A percentile compares a stretch with the other conserved stretches of the same genome.
phyloP scores from a whole-genome alignment of 1,140 invertebrate genomes.

The Condylostylus longicornis region DNA sequence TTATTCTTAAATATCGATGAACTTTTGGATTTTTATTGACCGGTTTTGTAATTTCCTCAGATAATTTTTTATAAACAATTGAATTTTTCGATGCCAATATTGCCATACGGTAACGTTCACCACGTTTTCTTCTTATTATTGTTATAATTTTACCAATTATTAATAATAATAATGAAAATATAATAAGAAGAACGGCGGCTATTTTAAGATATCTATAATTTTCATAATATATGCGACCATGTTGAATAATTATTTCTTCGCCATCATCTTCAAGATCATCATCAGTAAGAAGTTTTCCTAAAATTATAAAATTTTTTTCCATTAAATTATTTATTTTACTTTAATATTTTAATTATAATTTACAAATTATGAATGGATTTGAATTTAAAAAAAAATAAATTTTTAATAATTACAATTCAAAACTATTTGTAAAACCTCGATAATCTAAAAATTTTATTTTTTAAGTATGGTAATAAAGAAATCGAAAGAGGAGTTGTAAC shows the following conservation, averaged over 20 bases:
- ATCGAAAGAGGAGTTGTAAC: too few relatives aligned
- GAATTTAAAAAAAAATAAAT: too few relatives aligned
- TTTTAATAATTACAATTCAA: too few relatives aligned
- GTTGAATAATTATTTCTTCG: slow-evolving; percentile 32
- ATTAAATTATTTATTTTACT: too few relatives aligned
- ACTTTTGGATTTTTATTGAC: slow-evolving; percentile 35
- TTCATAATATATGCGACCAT: slow-evolving; percentile 32
- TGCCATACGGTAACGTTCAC: slow-evolving; percentile 38
- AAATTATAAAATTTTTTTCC: too few relatives aligned
- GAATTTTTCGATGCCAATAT: slow-evolving; percentile 29
- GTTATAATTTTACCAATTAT: slow-evolving; percentile 35
- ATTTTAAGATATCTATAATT: slow-evolving; percentile 35
- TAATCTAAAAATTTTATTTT: too few relatives aligned
- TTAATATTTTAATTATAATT: too few relatives aligned
- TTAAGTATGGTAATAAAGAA: too few relatives aligned
- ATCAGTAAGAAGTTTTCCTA: slow-evolving; percentile 17
- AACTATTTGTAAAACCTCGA: too few relatives aligned
- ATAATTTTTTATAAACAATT: slow-evolving; percentile 41
- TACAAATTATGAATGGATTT: too few relatives aligned
- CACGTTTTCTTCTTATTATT: slow-evolving; percentile 34
- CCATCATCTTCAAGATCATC: slow-evolving; percentile 16
- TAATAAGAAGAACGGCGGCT: slow-evolving; percentile 32
- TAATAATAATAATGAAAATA: slow-evolving; percentile 34
- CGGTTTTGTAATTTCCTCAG: slow-evolving; percentile 37
- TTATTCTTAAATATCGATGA: slow-evolving; percentile 37